phyloP scores from a whole-genome alignment of 2,113 vertebrate species.

The Ascaphus truei region DNA sequence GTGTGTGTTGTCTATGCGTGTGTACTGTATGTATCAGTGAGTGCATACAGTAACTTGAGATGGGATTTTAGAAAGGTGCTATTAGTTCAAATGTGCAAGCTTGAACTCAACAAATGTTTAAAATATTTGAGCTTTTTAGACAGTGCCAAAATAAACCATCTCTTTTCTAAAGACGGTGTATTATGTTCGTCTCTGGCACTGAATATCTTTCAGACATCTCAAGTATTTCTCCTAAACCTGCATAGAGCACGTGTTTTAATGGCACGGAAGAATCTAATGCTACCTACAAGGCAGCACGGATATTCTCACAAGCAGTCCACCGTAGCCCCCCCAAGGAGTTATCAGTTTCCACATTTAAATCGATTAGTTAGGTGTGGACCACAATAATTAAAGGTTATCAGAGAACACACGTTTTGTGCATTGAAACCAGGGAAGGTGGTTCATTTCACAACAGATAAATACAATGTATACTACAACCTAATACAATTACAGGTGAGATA shows the following conservation, averaged over 20 bases:
- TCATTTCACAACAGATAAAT: no score
- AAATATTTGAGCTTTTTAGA: conserved; percentile 75
- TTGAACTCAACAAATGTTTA: conserved; percentile 77
- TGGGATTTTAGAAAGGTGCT: conserved; percentile 60
- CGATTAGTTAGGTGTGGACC: no score
- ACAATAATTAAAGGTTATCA: no score
- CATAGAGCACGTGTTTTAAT: conserved; percentile 62
- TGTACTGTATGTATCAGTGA: conserved; percentile 14
- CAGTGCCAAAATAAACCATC: conserved; percentile 74
- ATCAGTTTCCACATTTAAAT: no score
- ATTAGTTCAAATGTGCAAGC: conserved; percentile 73
- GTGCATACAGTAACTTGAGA: conserved; percentile 50
- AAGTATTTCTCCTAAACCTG: conserved; percentile 74
- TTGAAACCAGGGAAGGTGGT: no score
- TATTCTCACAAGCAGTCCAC: no score
- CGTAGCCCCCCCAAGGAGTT: no score
- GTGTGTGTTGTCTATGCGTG: conserved; percentile 24
- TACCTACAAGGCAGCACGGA: conserved; percentile 28
- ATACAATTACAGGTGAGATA: no score
- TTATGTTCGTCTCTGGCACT: conserved; percentile 69
- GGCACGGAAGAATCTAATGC: conserved; percentile 62
- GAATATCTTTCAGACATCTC: conserved; percentile 75
- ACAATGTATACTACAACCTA: no score
- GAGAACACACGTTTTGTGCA: no score
- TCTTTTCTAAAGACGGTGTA: conserved; percentile 74